These are phyloP conservation scores for Zelostemma sp. DNA, from an alignment of 1,140 invertebrate genomes.

Conservation along the genomic window DNA sequence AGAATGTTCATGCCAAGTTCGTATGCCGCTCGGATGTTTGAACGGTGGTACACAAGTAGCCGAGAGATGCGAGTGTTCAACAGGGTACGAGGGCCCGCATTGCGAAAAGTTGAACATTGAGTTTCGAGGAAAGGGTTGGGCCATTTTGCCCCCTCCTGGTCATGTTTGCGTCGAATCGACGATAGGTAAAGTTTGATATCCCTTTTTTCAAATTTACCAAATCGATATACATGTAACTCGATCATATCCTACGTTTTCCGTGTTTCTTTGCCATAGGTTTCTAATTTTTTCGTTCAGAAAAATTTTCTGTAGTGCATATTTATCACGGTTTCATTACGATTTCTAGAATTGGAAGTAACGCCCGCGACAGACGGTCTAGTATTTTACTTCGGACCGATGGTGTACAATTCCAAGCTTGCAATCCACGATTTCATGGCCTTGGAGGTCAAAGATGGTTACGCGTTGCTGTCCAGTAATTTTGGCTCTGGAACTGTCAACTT, in stretches of 20 bases:
- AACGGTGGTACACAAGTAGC: constrained; percentile 79
- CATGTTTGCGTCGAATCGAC: constrained; percentile 71
- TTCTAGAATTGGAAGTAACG: constrained; percentile 78
- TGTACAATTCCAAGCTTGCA: constrained; percentile 72
- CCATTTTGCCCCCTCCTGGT: constrained; percentile 85
- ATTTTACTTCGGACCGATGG: constrained; percentile 92
- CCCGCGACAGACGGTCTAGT: constrained; percentile 83
- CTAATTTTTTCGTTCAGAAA: too few relatives aligned
- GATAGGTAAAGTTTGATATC: constrained; percentile 77
- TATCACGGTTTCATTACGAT: background rate
- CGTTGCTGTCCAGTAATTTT: constrained; percentile 89
- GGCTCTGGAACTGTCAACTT: constrained; percentile 84
- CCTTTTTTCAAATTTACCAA: too few relatives aligned
- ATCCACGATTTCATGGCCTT: constrained; percentile 92
- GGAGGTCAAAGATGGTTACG: constrained; percentile 86
- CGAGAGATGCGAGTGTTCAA: constrained; percentile 75
- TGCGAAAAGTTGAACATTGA: constrained; percentile 91
- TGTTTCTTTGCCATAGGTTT: too few relatives aligned
- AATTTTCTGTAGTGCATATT: too few relatives aligned
- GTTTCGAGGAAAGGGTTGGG: constrained; percentile 89
- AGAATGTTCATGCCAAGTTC: constrained; percentile 77
- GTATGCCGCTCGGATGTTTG: constrained; percentile 72
- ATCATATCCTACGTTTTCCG: too few relatives aligned
- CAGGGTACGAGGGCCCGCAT: constrained; percentile 84
- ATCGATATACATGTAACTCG: background rate